phyloP scores from a whole-genome alignment of 2,113 vertebrate genomes.

The Mesocricetus auratus region DNA sequence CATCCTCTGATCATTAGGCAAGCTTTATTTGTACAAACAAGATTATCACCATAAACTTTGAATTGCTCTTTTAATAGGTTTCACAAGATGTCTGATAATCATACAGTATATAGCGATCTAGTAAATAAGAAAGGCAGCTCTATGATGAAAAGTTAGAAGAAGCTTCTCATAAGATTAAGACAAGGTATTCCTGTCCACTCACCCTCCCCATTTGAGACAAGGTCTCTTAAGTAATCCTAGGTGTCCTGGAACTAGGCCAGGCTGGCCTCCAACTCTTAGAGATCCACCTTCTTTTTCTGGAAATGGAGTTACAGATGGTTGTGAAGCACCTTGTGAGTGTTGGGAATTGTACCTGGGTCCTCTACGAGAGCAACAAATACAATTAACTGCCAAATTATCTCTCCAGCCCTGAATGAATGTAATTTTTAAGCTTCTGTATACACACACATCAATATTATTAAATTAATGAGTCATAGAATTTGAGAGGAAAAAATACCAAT shows the following conservation, averaged over 20 bases:
- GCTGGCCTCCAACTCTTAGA: neutral
- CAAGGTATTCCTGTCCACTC: neutral
- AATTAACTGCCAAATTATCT: neutral
- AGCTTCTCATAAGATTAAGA: neutral
- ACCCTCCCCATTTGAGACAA: neutral
- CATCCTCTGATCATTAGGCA: too few relatives aligned
- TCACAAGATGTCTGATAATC: neutral
- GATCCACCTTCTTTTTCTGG: neutral
- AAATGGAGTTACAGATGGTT: neutral
- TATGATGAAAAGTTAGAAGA: conserved; percentile 22
- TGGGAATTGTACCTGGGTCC: neutral
- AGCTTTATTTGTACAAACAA: too few relatives aligned
- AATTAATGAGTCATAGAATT: conserved; percentile 34
- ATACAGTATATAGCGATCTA: neutral
- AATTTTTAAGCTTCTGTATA: neutral
- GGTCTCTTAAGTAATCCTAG: neutral
- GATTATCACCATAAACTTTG: neutral
- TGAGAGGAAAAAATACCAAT: conserved; percentile 25
- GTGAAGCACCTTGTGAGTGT: neutral
- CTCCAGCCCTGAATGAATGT: neutral
- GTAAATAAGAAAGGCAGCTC: neutral
- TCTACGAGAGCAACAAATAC: neutral
- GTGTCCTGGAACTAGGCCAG: neutral
- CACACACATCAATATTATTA: neutral
- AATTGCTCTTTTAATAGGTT: neutral